Evolutionary conservation across 2,113 vertebrate species (phyloP).

Genomic region (Hippopotamus amphibius): DNA sequence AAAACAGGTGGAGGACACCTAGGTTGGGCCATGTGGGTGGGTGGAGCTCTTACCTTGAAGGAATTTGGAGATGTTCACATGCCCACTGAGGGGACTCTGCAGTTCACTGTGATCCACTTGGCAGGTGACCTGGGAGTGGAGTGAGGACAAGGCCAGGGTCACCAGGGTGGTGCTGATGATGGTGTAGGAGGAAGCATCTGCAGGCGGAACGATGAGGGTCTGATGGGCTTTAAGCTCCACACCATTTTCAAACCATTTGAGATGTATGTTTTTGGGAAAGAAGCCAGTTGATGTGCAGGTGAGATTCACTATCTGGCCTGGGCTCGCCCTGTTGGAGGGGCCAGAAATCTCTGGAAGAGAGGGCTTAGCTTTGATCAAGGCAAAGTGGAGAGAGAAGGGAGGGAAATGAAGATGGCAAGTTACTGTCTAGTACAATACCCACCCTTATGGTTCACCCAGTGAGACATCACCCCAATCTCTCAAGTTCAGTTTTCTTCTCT

Average conservation of each 20-base stretch:
- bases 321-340: fast-evolving
- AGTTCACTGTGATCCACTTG: constrained; percentile 36
- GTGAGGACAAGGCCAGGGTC: background rate
- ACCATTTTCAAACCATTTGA: constrained; percentile 44
- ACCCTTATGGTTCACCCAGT: background rate
- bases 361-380: constrained; percentile 63
- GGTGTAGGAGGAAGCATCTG: background rate
- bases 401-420: background rate
- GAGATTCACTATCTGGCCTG: background rate
- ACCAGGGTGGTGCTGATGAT: background rate
- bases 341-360: background rate
- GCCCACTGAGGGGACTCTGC: background rate
- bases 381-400: background rate
- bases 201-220: fast-evolving
- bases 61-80: background rate
- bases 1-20: no score
- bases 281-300: constrained; percentile 60
- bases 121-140: constrained; percentile 53
- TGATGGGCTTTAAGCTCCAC: fast-evolving
- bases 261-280: fast-evolving
- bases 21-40: background rate
- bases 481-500: background rate
- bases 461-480: no score
- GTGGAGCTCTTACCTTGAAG: background rate
- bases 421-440: background rate